Base-by-base conservation (phyloP, 2,797 vertebrate species). In the Characodon lateralis region DNA sequence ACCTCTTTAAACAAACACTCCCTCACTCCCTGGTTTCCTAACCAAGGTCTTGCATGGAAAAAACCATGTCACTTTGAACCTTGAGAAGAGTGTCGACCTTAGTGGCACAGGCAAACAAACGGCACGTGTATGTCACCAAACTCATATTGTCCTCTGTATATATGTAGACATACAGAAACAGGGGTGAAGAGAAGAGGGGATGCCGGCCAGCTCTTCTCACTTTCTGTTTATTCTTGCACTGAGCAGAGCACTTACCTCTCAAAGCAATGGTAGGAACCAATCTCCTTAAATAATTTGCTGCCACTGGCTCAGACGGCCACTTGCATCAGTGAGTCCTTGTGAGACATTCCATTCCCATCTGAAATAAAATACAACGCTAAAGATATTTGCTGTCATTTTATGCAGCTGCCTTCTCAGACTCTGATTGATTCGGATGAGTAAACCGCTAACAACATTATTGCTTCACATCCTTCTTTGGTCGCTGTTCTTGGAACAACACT, bases 211-310 rank as follows among this genome's bases (percentile, higher is more conserved):
- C 59, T 78, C 63, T 71, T 63, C 0, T 53, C 35, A 50, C 80
- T 87, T 46, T 80, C 68, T 85, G 81, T 93, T 91, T 85, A 89
- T 88, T 77, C 79, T 89, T 79, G 79, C 81, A 79, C 81, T 63
- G 59, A 87, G 83, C 51, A 81, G 87, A 88, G 66, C 80, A 76
- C 76, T 81, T 74, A 71, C 80, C 80, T 87, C 59, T n/a, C 74
- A 79, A 82, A 85, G 85, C 84, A 84, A 79, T 80, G 79, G 83
- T 84, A 85, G 88, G 82, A 93, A 88, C 89, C 84, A 90, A 92
- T 94, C 84, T 91, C 79, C 83, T 89, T 91, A 86, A 80, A 90
- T 90, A 85, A 91, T 93, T 91, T 89, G 88, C 87, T 91, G 85
- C 90, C 86, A 86, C 85, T 86, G 90, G 85, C 79, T 87, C 85